These are phyloP conservation scores for Oncorhynchus nerka DNA, from an alignment of 2,113 vertebrate species.

Conservation along the genomic window DNA sequence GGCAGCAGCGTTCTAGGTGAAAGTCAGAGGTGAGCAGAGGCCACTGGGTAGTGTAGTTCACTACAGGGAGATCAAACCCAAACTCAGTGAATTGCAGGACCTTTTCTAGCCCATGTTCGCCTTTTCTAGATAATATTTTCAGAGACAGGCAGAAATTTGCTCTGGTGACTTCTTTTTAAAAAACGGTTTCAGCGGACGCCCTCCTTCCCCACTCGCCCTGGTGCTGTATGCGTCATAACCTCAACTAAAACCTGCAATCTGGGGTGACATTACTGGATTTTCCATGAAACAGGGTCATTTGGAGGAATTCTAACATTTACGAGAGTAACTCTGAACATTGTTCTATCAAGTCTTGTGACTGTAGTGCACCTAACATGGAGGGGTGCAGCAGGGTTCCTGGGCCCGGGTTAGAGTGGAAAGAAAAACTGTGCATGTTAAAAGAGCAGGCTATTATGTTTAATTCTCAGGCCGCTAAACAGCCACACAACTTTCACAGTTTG, in stretches of 20 bases:
- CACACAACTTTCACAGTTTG: slow-evolving; percentile 12
- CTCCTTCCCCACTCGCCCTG: background rate
- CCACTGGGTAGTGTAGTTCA: background rate
- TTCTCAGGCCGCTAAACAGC: slow-evolving; percentile 3
- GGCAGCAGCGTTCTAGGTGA: background rate
- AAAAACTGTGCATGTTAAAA: slow-evolving; percentile 23
- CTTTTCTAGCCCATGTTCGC: background rate
- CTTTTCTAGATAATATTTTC: background rate
- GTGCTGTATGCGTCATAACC: background rate
- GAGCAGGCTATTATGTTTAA: slow-evolving; percentile 14
- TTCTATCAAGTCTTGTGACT: slow-evolving; percentile 29
- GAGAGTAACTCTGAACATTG: slow-evolving; percentile 13
- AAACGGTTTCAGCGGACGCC: background rate
- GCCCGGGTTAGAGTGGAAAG: slow-evolving; percentile 29
- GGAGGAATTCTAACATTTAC: slow-evolving; percentile 8
- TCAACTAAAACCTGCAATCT: background rate
- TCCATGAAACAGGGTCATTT: slow-evolving; percentile 9
- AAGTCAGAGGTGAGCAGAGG: background rate
- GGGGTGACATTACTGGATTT: slow-evolving; percentile 8
- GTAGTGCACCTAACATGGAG: slow-evolving; percentile 20
- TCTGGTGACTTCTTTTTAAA: background rate
- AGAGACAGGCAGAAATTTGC: background rate
- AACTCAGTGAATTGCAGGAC: background rate
- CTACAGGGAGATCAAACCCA: background rate
- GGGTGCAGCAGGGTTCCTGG: slow-evolving; percentile 4